Base-by-base conservation (phyloP, 2,113 vertebrate species). In the Nannobrachium achirus region DNA sequence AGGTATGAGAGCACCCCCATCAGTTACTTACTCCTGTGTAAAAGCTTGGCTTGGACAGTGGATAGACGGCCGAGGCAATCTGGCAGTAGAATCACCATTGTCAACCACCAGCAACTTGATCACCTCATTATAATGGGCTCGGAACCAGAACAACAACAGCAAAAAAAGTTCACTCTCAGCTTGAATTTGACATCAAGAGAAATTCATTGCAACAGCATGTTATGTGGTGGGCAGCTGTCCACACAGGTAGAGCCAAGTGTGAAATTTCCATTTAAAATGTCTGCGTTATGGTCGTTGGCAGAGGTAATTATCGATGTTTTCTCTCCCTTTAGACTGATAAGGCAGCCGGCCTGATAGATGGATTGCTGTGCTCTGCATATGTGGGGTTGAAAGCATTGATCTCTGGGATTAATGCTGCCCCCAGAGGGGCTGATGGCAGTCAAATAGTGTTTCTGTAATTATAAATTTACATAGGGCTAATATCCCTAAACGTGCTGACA, bases 401-500 rank as follows among this genome's bases (percentile, higher is more conserved):
- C 86, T 87, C 75, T 80, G 73, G 81, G 83, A 90, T 88, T 90
- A 90, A 92, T 89, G 66, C 72, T 39, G 25, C 72, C 67, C 88
- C 80, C 76, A 66, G 50, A 63, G 85, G 87, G 80, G 50, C 65
- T 61, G 69, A 78, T 78, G 75, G 80, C 82, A 88, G 86, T 91
- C 88, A 89, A 89, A 88, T 70, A 82, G 68, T 84, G 78, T 90
- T 89, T 91, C 87, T 88, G 86, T 92, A 92, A 93, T 92, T 92
- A 92, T 87, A 91, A 79, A 82, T 90, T 89, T 91, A 86, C 75
- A 87, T 78, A 62, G 59, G 56, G 56, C 78, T 53, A 78, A 82
- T 68, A 79, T 83, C 50, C 81, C 42, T 69, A 63, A 83, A 89
- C 79, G 11, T 86, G 85, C 86, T 88, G 83, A 91, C 73, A 71